A percentile compares a stretch with the other conserved stretches of the same genome.
Evolutionary conservation across 2,797 vertebrate genomes (phyloP).

Genomic region (Avahi laniger): DNA sequence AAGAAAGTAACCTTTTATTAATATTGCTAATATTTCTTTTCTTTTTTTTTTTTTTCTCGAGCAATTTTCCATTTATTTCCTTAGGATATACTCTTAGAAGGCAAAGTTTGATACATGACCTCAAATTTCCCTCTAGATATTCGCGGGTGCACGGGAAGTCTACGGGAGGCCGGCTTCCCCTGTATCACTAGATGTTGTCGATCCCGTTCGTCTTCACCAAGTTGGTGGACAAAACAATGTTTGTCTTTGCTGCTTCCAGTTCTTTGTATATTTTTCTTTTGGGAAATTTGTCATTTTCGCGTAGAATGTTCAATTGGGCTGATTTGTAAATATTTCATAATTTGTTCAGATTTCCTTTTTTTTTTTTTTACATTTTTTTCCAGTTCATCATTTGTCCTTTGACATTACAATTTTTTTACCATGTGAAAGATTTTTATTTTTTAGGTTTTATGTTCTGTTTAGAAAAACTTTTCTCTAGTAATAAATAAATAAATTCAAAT

Average conservation of each 20-base stretch:
- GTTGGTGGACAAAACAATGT: not conserved
- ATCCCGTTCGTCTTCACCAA: not conserved
- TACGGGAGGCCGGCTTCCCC: not conserved
- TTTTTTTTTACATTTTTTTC: too few relatives aligned
- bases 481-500: not conserved
- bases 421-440: not conserved
- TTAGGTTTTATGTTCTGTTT: not conserved
- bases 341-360: constrained; percentile 10
- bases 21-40: not conserved
- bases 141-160: not conserved
- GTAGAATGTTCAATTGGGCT: not conserved
- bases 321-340: not conserved
- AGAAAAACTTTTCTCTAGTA: not conserved
- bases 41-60: too few relatives aligned
- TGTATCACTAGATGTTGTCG: not conserved
- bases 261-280: not conserved
- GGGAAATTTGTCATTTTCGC: not conserved
- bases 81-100: constrained; percentile 24
- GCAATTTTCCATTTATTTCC: constrained; percentile 23
- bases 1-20: not conserved
- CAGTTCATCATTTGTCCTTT: not conserved
- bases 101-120: not conserved
- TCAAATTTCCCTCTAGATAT: not conserved
- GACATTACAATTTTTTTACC: not conserved
- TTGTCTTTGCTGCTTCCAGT: not conserved